phyloP scores from a whole-genome alignment of 2,888 invertebrate species.

The Agonopterix heracliana region DNA sequence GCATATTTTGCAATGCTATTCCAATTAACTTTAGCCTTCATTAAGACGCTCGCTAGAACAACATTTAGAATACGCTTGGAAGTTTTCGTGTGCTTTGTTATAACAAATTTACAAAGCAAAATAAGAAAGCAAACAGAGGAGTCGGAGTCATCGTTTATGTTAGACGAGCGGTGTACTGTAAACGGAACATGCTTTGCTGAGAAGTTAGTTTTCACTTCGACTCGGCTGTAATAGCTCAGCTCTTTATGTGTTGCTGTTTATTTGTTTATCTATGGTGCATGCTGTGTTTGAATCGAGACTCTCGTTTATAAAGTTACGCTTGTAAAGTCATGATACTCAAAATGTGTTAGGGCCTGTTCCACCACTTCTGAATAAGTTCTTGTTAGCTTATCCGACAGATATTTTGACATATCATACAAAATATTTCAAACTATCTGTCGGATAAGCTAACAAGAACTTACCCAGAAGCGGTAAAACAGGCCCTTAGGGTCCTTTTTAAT shows the following conservation, averaged over 20 bases:
- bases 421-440: no score
- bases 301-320: no score
- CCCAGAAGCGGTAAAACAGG: no score
- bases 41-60: slow-evolving; percentile 28
- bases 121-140: slow-evolving; percentile 56
- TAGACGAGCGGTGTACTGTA: slow-evolving; percentile 44
- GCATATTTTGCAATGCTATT: neutral
- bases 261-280: neutral
- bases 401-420: no score
- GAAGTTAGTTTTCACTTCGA: slow-evolving; percentile 45
- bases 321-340: no score
- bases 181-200: slow-evolving; percentile 48
- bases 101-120: slow-evolving; percentile 48
- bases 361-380: no score
- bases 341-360: no score
- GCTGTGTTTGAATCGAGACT: no score
- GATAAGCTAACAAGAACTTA: no score
- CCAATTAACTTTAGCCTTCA: slow-evolving; percentile 20
- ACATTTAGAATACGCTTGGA: slow-evolving; percentile 22
- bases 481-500: no score
- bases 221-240: slow-evolving; percentile 14
- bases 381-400: no score
- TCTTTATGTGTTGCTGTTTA: slow-evolving; percentile 1
- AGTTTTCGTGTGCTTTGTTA: slow-evolving; percentile 43
- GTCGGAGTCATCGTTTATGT: slow-evolving; percentile 56